Evolutionary conservation across 2,113 vertebrate species (phyloP), one percentile per base, ranked within the genome.

Genomic region (Tachycineta bicolor): DNA sequence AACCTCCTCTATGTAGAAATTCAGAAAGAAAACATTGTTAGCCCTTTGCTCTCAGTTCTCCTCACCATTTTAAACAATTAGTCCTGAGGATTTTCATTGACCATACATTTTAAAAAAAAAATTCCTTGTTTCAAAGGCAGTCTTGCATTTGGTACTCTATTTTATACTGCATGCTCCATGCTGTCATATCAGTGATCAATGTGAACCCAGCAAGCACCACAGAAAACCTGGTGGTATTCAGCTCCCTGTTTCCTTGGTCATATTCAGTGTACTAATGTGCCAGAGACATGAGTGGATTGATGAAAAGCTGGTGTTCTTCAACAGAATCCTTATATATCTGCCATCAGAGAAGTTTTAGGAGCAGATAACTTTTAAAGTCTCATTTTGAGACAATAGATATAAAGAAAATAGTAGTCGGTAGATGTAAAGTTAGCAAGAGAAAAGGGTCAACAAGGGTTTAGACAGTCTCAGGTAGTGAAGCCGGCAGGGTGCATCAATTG

Each of bases 151-250:
- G 0, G 23, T 52, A 10, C 8, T 12, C 21, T 49, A 7, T 46
- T 90, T 60, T 49, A 41, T 22, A 28, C 26, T 23, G 29, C 1
- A 2, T 0, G 9, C 5, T 59, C 37, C 3, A 0, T 12, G 13
- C 10, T 4, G 47, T n/a, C 14, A 9, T 31, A 44, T 6, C 21
- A 7, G 6, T 23, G 17, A 83, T 16, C 1, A 1, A 3, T 33
- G 41, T 74, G 33, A 46, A 33, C 34, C 15, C 44, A 74, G 26
- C 8, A 37, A 91, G n/a, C 33, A 34, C 2, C 4, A 46, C 3
- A 5, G 47, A 53, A 79, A 68, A 34, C 16, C 23, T 68, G 34
- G 11, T 19, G 4, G 12, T 13, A 89, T 37, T 21, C 44, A 67
- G n/a, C 1, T 85, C 41, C 15, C 31, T 1, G 1, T 82, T 75